phyloP scores from a whole-genome alignment of 2,888 invertebrate genomes.

The Seira musarum region DNA sequence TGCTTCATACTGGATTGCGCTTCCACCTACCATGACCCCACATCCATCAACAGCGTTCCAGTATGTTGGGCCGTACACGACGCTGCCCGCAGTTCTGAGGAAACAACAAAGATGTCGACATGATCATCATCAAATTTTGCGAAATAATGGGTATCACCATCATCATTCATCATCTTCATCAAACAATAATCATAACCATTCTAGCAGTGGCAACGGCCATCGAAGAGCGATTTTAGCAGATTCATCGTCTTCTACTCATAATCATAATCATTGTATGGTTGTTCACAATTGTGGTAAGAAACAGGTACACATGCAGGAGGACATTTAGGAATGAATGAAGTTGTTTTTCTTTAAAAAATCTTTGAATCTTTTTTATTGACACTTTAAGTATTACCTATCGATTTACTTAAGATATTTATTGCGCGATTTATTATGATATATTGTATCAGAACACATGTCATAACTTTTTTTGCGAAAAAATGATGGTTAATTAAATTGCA shows the following conservation, averaged over 20 bases:
- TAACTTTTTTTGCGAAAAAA: not conserved
- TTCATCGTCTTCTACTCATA: slow-evolving; percentile 29
- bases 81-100: slow-evolving; percentile 44
- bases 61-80: slow-evolving; percentile 44
- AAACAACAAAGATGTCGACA: slow-evolving; percentile 54
- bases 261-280: slow-evolving; percentile 43
- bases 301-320: slow-evolving; percentile 51
- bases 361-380: not conserved
- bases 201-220: slow-evolving; percentile 5
- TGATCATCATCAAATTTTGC: slow-evolving; percentile 33
- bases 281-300: slow-evolving; percentile 61
- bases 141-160: slow-evolving; percentile 24
- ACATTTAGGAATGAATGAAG: slow-evolving; percentile 28
- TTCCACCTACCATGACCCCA: slow-evolving; percentile 33
- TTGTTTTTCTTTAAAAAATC: not conserved
- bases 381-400: not conserved
- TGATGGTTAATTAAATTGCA: not conserved
- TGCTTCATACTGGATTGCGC: slow-evolving; percentile 50
- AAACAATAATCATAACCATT: slow-evolving; percentile 8
- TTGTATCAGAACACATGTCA: not conserved
- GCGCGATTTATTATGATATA: not conserved
- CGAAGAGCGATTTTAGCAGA: slow-evolving; percentile 37
- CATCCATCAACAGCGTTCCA: slow-evolving; percentile 38
- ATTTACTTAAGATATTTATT: not conserved
- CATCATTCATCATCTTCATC: not conserved